Evolutionary conservation across 2,888 invertebrate species (phyloP).

Genomic region (Lasioglossum oenotherae): DNA sequence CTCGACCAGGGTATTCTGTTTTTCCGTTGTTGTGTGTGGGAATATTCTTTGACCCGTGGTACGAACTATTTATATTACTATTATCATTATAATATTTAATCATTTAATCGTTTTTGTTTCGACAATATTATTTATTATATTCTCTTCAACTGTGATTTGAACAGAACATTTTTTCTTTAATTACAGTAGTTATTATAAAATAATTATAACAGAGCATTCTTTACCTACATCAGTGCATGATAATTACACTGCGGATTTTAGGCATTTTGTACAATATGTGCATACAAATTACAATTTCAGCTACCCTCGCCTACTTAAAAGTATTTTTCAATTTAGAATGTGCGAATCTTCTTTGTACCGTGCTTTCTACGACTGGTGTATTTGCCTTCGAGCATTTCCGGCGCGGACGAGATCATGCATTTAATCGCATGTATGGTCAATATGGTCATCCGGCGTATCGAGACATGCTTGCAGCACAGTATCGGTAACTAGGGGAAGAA

Average conservation of each 20-base stretch:
- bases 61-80: neutral
- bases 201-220: neutral
- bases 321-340: neutral
- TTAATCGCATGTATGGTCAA: neutral
- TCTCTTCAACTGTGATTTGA: neutral
- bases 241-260: too few species aligned
- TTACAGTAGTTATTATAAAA: neutral
- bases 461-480: neutral
- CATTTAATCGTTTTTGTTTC: too few species aligned
- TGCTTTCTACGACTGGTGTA: neutral
- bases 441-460: slow-evolving; percentile 17
- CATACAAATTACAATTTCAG: too few species aligned
- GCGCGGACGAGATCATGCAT: neutral
- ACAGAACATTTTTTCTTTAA: neutral
- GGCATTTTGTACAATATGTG: too few species aligned
- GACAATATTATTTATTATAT: too few species aligned
- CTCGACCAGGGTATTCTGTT: slow-evolving; percentile 41
- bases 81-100: neutral
- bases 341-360: neutral
- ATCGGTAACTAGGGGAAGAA: slow-evolving; percentile 23
- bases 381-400: neutral
- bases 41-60: neutral
- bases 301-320: neutral
- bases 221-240: neutral
- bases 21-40: neutral